Evolutionary conservation across 1,140 invertebrate species (phyloP).

Genomic region (Anoplophora glabripennis): DNA sequence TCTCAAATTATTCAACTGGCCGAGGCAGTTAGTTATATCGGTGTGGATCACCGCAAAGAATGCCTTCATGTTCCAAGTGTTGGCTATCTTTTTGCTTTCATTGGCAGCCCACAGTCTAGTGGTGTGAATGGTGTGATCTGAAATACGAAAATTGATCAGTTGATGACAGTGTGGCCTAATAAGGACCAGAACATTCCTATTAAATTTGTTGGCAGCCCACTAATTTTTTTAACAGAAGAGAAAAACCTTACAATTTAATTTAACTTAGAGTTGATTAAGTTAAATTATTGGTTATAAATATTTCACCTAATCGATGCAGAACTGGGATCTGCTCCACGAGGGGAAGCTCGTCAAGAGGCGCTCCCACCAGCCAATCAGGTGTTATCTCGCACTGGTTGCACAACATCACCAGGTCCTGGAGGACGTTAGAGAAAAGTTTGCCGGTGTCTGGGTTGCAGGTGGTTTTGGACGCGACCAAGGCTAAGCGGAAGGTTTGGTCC

Average conservation of each 20-base stretch:
- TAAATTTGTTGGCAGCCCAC: no score
- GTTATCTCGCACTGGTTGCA: conserved; percentile 68
- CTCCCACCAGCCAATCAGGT: conserved; percentile 62
- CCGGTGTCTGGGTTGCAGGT: conserved; percentile 48
- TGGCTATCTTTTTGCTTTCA: conserved; percentile 65
- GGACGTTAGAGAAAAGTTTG: conserved; percentile 59
- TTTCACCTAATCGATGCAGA: conserved; percentile 64
- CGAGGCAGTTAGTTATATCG: conserved; percentile 66
- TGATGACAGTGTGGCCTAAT: no score
- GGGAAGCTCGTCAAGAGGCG: conserved; percentile 66
- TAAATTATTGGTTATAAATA: no score
- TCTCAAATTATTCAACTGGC: conserved; percentile 60
- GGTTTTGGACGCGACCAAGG: conserved; percentile 46
- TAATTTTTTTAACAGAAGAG: no score
- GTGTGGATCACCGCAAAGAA: conserved; percentile 55
- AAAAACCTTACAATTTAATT: no score
- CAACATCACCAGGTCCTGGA: conserved; percentile 61
- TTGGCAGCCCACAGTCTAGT: conserved; percentile 69
- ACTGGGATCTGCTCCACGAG: conserved; percentile 77
- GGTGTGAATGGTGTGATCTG: conserved; percentile 74
- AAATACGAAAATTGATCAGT: conserved; percentile 19
- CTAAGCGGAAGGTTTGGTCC: conserved; percentile 68
- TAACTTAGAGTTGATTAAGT: no score
- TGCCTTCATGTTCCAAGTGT: conserved; percentile 67
- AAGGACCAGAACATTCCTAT: no score